Percentiles rank a stretch among this genome's conserved stretches.
Evolutionary conservation across 1,140 invertebrate genomes (phyloP).

Genomic region (Hetaerina americana): DNA sequence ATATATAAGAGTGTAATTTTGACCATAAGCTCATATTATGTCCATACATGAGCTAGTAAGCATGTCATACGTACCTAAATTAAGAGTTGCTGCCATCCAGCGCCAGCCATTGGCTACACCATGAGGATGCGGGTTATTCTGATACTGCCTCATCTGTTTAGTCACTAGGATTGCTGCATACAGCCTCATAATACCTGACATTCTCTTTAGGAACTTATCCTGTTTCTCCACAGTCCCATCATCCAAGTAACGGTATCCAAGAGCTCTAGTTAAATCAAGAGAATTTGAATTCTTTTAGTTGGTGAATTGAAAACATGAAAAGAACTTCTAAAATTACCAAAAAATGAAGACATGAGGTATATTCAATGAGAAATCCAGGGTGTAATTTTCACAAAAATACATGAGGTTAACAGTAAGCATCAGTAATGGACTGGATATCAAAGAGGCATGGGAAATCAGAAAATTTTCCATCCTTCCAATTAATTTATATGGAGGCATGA

Average conservation of each 20-base stretch:
- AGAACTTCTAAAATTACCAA: not conserved
- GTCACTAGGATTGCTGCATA: conserved; percentile 65
- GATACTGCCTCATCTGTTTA: conserved; percentile 39
- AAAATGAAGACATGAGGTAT: not conserved
- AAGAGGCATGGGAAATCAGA: too few species aligned
- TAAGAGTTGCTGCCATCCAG: conserved; percentile 65
- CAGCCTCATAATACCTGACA: conserved; percentile 66
- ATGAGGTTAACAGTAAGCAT: too few species aligned
- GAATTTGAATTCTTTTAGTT: conserved; percentile 5
- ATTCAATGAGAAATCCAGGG: not conserved
- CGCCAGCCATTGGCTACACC: conserved; percentile 62
- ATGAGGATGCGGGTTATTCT: conserved; percentile 45
- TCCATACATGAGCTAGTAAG: too few species aligned
- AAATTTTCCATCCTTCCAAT: too few species aligned
- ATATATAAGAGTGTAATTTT: too few species aligned
- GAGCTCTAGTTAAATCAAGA: conserved; percentile 26
- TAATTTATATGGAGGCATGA: too few species aligned
- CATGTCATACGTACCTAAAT: conserved; percentile 35
- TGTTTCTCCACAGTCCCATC: conserved; percentile 61
- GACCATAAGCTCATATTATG: too few species aligned
- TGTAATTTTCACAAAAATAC: too few species aligned
- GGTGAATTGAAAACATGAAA: too few species aligned
- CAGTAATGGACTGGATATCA: too few species aligned
- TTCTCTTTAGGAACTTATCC: conserved; percentile 68
- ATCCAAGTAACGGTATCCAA: conserved; percentile 42